Evolutionary conservation across 2,797 vertebrate genomes (phyloP), one percentile per base, ranked within the genome.

Genomic region (Girardinus metallicus): DNA sequence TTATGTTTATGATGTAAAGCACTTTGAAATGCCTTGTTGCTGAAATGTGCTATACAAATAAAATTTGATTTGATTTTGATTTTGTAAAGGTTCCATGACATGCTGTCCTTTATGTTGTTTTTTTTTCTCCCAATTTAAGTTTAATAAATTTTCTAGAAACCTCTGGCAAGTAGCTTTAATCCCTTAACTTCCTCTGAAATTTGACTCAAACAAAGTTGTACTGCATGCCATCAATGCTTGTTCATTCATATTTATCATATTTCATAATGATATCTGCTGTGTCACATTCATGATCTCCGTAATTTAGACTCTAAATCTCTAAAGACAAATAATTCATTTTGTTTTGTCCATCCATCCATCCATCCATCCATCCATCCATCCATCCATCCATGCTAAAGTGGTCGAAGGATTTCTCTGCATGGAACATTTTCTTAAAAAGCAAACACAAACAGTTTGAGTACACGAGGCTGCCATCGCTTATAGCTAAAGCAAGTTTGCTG

Each of bases 401-500:
- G 3, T 26, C 0, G 5, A 41, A 68, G 18, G 9, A 26, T 68
- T 39, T 4, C 16, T 39, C 16, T 66, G 8, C 15, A 26, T 23
- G 21, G 64, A 39, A 39, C 1, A 11, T 39, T 66, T 66, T 26
- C 10, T 26, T 68, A 12, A 68, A 26, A 5, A 10, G 9, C 10
- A 39, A 43, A 26, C 10, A 41, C 3, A 60, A 15, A 62, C 6
- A 34, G 15, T 36, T 26, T 26, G 53, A 60, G n/a, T 16, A 18
- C 43, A 55, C 23, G 0, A 49, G 60, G 51, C 73, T 34, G 57
- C 51, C 57, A 74, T 76, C 76, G 64, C 72, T 81, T 79, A 44
- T 44, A 44, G 53, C 68, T 39, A 55, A 90, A 85, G 84, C 47
- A 77, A 26, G 53, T 29, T n/a, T 6, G 5, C 73, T 53, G 39